These are phyloP conservation scores for Smutsia temminckii DNA, from an alignment of 2,797 vertebrate species.

Conservation along the genomic window DNA sequence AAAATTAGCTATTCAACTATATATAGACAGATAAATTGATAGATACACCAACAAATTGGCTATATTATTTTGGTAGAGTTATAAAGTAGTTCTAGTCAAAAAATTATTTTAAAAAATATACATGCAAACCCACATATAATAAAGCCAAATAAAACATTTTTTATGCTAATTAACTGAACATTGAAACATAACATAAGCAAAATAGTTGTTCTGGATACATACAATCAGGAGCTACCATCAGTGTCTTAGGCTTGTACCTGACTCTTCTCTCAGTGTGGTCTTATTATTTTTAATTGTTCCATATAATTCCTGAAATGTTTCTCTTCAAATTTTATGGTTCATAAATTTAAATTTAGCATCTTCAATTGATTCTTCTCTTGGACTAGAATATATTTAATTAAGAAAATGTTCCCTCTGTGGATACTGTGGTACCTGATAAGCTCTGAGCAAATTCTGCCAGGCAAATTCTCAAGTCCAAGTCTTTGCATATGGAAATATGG, in stretches of 20 bases:
- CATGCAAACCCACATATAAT: not conserved
- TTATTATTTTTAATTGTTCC: not conserved
- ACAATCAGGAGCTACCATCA: fast-evolving
- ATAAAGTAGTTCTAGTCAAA: not conserved
- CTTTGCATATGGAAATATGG: not conserved
- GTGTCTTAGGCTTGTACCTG: not conserved
- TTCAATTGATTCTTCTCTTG: not conserved
- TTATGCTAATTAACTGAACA: not conserved
- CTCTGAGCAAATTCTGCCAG: not conserved
- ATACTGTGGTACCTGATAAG: no score
- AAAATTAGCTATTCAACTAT: not conserved
- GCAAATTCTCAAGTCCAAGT: not conserved
- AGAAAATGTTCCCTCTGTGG: not conserved
- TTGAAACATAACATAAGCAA: not conserved
- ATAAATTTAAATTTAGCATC: not conserved
- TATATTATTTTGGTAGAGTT: not conserved
- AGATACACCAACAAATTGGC: not conserved
- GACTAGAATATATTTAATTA: not conserved
- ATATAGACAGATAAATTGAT: no score
- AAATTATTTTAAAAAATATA: not conserved
- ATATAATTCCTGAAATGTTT: not conserved
- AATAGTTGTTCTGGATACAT: not conserved
- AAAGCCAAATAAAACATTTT: not conserved
- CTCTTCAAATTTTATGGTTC: not conserved
- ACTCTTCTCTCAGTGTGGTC: not conserved